These are phyloP conservation scores for Rhagophthalmus giganteus DNA, from an alignment of 2,888 invertebrate genomes.

Conservation along the genomic window DNA sequence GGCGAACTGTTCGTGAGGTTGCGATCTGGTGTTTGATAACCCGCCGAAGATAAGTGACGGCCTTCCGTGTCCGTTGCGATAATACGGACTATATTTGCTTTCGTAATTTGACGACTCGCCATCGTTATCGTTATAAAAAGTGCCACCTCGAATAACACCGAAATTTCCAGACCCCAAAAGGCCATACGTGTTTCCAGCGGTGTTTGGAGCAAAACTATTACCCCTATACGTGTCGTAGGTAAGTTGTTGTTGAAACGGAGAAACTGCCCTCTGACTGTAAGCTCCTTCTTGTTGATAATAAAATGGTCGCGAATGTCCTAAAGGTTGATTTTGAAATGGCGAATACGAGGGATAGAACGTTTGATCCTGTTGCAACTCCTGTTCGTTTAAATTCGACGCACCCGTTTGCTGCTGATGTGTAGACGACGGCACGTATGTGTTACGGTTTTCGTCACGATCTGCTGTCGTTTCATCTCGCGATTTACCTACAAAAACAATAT, in stretches of 20 bases:
- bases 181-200: slow-evolving; percentile 55
- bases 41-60: slow-evolving; percentile 61
- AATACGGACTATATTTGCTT: slow-evolving; percentile 61
- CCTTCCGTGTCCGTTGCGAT: slow-evolving; percentile 73
- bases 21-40: slow-evolving; percentile 72
- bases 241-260: slow-evolving; percentile 46
- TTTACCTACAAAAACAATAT: too few relatives aligned
- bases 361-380: slow-evolving; percentile 62
- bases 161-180: slow-evolving; percentile 84
- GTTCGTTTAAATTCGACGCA: slow-evolving; percentile 18
- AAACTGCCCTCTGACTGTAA: slow-evolving; percentile 60
- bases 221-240: slow-evolving; percentile 44
- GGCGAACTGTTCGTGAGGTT: slow-evolving; percentile 82
- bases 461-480: too few relatives aligned
- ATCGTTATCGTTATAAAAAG: slow-evolving; percentile 77
- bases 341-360: slow-evolving; percentile 77
- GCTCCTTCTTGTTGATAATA: slow-evolving; percentile 65
- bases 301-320: slow-evolving; percentile 65
- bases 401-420: slow-evolving; percentile 44
- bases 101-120: slow-evolving; percentile 63
- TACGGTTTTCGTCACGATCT: too few relatives aligned
- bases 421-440: too few relatives aligned
- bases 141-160: slow-evolving; percentile 83
- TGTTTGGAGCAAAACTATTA: slow-evolving; percentile 24
- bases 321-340: slow-evolving; percentile 58